Evolutionary conservation across 37 sponge, comb jelly and placozoan genomes (phyloP).

Genomic region (Ephydatia muelleri): DNA sequence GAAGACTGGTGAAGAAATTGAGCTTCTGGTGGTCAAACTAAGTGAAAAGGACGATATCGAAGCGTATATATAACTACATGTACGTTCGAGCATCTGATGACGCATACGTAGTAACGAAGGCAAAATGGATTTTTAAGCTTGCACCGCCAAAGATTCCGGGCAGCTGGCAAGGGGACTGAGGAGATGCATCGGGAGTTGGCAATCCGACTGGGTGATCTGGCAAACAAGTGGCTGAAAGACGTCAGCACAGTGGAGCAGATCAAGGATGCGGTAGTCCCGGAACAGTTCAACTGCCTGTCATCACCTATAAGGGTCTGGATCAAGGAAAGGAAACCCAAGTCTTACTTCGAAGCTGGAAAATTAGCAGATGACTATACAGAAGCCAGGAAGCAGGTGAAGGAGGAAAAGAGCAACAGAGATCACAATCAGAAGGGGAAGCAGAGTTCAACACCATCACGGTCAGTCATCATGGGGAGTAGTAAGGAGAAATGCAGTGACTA

Average conservation of each 20-base stretch:
- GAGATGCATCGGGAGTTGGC: slow-evolving; percentile 34
- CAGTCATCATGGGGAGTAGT: not conserved
- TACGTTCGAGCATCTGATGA: slow-evolving; percentile 30
- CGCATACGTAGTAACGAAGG: slow-evolving; percentile 16
- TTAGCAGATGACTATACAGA: not conserved
- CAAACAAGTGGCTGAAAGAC: slow-evolving; percentile 8
- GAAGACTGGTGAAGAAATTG: not conserved
- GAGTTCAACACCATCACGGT: not conserved
- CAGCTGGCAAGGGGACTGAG: not conserved
- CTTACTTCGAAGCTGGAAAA: not conserved
- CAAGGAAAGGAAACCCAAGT: not conserved
- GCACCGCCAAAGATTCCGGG: slow-evolving; percentile 26
- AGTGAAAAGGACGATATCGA: slow-evolving; percentile 29
- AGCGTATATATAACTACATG: slow-evolving; percentile 30
- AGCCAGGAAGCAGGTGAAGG: not conserved
- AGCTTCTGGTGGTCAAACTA: not conserved
- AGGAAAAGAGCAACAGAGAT: not conserved
- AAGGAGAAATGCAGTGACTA: not conserved
- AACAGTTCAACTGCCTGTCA: slow-evolving; percentile 12
- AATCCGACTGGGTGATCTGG: slow-evolving; percentile 22
- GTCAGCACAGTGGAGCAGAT: slow-evolving; percentile 22
- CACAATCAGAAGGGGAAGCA: not conserved
- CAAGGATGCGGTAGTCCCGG: not conserved
- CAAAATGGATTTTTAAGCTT: slow-evolving; percentile 12
- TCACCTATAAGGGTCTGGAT: not conserved